phyloP scores from a whole-genome alignment of 2,113 vertebrate genomes.

The Thalassarche chlororhynchos region DNA sequence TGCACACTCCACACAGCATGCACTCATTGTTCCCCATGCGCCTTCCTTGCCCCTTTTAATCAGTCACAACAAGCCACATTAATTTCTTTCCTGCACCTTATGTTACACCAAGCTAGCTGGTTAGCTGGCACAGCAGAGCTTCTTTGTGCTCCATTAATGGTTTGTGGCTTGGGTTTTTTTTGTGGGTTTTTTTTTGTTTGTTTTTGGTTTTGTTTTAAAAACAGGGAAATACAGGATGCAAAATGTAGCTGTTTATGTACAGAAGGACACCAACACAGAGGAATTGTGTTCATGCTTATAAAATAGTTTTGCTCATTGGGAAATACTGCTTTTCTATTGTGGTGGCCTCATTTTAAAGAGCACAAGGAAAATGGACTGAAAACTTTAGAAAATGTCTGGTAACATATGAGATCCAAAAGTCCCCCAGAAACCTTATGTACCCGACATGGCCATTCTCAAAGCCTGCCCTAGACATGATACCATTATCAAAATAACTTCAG shows the following conservation, averaged over 20 bases:
- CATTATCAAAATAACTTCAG: not conserved
- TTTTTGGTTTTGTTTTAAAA: not conserved
- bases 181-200: not conserved
- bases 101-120: not conserved
- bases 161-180: not conserved
- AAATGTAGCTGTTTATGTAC: not conserved
- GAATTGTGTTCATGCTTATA: not conserved
- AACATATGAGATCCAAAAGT: not conserved
- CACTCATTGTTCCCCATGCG: conserved; percentile 6
- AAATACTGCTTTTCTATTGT: not conserved
- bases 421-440: not conserved
- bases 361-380: not conserved
- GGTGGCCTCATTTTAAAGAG: not conserved
- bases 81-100: not conserved
- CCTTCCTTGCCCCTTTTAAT: conserved; percentile 24
- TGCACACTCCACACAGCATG: conserved; percentile 24
- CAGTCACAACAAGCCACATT: conserved; percentile 15
- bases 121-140: not conserved
- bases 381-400: not conserved
- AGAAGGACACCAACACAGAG: not conserved
- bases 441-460: not conserved
- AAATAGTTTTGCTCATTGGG: not conserved
- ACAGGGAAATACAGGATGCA: not conserved
- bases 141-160: not conserved
- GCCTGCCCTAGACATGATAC: not conserved